phyloP scores from a whole-genome alignment of 2,888 invertebrate species.

The Leptodirus hochenwartii region DNA sequence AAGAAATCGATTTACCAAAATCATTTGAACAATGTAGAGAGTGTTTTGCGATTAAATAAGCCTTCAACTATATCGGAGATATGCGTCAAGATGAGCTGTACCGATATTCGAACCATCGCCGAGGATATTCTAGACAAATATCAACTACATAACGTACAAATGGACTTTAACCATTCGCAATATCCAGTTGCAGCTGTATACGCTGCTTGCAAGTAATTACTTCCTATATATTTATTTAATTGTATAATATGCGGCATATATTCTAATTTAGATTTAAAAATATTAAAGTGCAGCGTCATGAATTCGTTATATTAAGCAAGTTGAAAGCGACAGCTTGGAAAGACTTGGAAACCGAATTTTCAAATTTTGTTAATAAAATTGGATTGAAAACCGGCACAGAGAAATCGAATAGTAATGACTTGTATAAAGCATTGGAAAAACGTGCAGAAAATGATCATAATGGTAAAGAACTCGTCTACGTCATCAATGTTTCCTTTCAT shows the following conservation, averaged over 20 bases:
- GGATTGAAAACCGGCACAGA: slow-evolving; percentile 17
- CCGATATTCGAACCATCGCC: slow-evolving; percentile 28
- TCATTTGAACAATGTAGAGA: slow-evolving; percentile 36
- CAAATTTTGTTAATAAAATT: slow-evolving; percentile 22
- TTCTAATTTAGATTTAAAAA: too few species aligned
- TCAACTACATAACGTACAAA: slow-evolving; percentile 30
- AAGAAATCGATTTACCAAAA: slow-evolving; percentile 35
- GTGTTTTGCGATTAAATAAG: slow-evolving; percentile 38
- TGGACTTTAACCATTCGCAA: slow-evolving; percentile 40
- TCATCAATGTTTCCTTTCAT: too few species aligned
- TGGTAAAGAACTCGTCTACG: too few species aligned
- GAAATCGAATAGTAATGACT: slow-evolving; percentile 16
- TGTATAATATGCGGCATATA: too few species aligned
- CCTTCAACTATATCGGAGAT: slow-evolving; percentile 32
- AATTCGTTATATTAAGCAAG: background rate
- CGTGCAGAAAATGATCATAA: too few species aligned
- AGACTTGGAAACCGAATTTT: slow-evolving; percentile 39
- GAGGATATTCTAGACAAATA: slow-evolving; percentile 35
- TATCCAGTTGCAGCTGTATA: slow-evolving; percentile 45
- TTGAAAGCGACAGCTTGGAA: slow-evolving; percentile 29
- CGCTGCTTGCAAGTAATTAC: slow-evolving; percentile 38
- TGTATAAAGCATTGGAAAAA: too few species aligned
- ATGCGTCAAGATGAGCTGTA: slow-evolving; percentile 38
- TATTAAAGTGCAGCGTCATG: too few species aligned
- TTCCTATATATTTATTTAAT: slow-evolving; percentile 5